Evolutionary conservation across 1,140 invertebrate genomes (phyloP), one percentile per base, ranked within the genome.

Genomic region (Tetramorium simillimum): DNA sequence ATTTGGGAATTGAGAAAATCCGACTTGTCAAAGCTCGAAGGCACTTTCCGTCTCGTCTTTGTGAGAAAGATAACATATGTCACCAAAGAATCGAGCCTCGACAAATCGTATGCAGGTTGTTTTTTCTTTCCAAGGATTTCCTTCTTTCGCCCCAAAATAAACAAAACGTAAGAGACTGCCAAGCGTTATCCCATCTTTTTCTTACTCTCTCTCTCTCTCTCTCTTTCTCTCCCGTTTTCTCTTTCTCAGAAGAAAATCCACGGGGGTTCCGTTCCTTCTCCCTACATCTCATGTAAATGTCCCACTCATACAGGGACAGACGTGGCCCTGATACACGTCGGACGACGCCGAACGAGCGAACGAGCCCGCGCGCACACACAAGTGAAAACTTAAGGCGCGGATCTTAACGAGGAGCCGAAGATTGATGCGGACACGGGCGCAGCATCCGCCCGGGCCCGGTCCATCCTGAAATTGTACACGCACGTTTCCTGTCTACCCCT

Each of bases 391-490:
- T 89, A 93, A 93, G 90, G 91, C 92, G 92, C 86, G 90, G 88
- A 89, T 92, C 92, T 94, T 95, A 94, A 94, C 93, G 93, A 94
- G 93, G 89, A 86, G 76, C 75, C 87, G 87, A 93, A 94, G 94
- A 95, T 95, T 94, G 93, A 95, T 94, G 94, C 85, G 88, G 84
- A 84, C 91, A 91, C 86, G 92, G 92, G 91, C 91, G 91, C 88
- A 91, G 90, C 89, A 91, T 90, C 87, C 89, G 78, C 67, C 65
- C 56, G 53, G 33, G 3, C n/a, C 33, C 46, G 77, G 85, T 85
- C 85, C 89, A 80, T 87, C 67, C 53, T 62, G 73, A 80, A 89
- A 90, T 76, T 67, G 65, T 89, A 75, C 67, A 72, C 78, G 78
- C 56, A 46, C 69, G 53, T 86, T 87, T 78, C 86, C 86, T 62